A percentile compares a stretch with the other conserved stretches of the same genome.
phyloP scores from a whole-genome alignment of 2,797 vertebrate genomes.

The Pangasius larnaudii region DNA sequence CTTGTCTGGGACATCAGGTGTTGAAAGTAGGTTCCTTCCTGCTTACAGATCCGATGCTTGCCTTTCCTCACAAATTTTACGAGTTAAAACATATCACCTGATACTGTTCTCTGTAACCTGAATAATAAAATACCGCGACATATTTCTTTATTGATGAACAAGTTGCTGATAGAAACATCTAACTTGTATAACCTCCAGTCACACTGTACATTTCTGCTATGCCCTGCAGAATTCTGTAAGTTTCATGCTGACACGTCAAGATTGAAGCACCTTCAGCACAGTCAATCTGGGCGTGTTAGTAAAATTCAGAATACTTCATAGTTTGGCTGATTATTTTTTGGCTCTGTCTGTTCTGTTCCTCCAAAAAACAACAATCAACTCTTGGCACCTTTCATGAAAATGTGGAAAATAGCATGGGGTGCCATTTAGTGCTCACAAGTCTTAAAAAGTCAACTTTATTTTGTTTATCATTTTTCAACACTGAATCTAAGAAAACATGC shows the following conservation, averaged over 20 bases:
- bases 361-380: neutral
- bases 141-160: neutral
- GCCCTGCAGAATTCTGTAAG: no score
- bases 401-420: neutral
- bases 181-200: neutral
- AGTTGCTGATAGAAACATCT: neutral
- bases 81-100: neutral
- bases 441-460: neutral
- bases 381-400: neutral
- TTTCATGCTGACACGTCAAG: neutral
- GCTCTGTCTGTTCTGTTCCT: neutral
- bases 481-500: neutral
- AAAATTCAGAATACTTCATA: neutral
- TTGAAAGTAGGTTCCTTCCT: conserved; percentile 21
- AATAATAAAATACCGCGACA: neutral
- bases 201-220: neutral
- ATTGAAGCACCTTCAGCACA: neutral
- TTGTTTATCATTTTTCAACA: neutral
- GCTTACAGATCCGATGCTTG: neutral
- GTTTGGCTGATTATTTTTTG: neutral
- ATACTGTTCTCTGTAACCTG: neutral
- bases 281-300: neutral
- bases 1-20: conserved; percentile 31
- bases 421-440: neutral
- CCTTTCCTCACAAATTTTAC: neutral